Evolutionary conservation across 1,140 invertebrate genomes (phyloP), one percentile per base, ranked within the genome.

Genomic region (Drosophila parvula): DNA sequence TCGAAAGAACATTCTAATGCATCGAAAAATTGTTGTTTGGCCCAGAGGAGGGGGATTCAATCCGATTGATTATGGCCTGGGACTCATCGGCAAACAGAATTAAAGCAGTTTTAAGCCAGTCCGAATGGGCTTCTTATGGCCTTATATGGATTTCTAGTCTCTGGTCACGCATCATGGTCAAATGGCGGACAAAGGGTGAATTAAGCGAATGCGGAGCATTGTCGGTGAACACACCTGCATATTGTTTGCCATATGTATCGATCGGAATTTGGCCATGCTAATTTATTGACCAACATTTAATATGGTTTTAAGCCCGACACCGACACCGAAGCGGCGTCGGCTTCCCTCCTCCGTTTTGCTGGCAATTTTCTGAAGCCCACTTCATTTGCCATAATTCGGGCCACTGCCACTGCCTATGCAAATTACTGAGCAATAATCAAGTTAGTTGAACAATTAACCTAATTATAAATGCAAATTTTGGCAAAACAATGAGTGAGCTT

Each of bases 401-500:
- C 67, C 22, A 22, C 22, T 22, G 22, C 22, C 22, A 22, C 22
- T 73, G 67, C 56, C 63, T 88, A 86, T 86, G 79, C 83, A 86
- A 86, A 88, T 88, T 83, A 50, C 68, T 64, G 61, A 53, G 76
- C 69, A 67, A 83, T 88, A 86, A 86, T 88, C 77, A 86, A 88
- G 76, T 86, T 70, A 79, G 83, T 77, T 77, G 64, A 71, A 86
- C 84, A 88, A 86, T 83, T 86, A 86, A 86, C 83, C 79, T 88
- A 88, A 86, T 86, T 86, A 86, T 80, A 83, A 77, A 86, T 88
- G 83, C 55, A 88, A 86, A 88, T 86, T 83, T 82, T 83, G 64
- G 53, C 44, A 67, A 83, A 84, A 85, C 81, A 85, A 85, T 84
- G 73, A 80, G 64, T 61, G 18, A 51, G 76, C 77, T 71, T 74